These are phyloP conservation scores for Chloroclystis v-ata DNA, from an alignment of 2,888 invertebrate species.

Conservation along the genomic window DNA sequence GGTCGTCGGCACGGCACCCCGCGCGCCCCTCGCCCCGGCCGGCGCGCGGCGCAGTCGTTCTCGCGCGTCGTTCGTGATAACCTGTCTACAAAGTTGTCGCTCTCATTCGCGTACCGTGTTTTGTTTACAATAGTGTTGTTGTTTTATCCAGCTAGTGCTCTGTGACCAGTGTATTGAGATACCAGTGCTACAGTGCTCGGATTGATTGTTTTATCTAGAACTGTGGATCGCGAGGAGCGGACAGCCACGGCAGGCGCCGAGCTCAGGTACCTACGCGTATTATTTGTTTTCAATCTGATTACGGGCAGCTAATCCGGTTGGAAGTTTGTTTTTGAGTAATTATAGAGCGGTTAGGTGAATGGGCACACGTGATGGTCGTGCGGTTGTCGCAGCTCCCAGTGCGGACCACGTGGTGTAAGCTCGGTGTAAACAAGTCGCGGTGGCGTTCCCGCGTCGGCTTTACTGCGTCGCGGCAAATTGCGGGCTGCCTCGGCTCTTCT, in stretches of 20 bases:
- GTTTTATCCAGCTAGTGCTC: constrained; percentile 55
- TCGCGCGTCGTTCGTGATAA: constrained; percentile 62
- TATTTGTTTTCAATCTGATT: constrained; percentile 65
- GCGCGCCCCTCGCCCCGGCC: constrained; percentile 15
- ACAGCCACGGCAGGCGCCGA: constrained; percentile 68
- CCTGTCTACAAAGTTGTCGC: constrained; percentile 45
- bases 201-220: constrained; percentile 37
- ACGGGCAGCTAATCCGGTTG: constrained; percentile 47
- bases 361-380: constrained; percentile 63
- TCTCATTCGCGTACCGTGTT: constrained; percentile 63
- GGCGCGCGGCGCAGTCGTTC: constrained; percentile 48
- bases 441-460: constrained; percentile 32
- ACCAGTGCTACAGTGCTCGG: constrained; percentile 25
- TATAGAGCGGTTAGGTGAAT: constrained; percentile 47
- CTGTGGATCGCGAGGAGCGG: constrained; percentile 53
- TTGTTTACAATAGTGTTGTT: constrained; percentile 52
- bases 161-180: constrained; percentile 46
- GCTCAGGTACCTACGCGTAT: constrained; percentile 63
- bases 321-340: constrained; percentile 34
- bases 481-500: constrained; percentile 6
- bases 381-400: constrained; percentile 35
- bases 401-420: constrained; percentile 63
- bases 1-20: constrained; percentile 54
- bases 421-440: constrained; percentile 63
- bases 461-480: constrained; percentile 23